These are phyloP conservation scores for Xestoiulus laeticollis DNA, from an alignment of 2,888 invertebrate genomes.

Conservation along the genomic window DNA sequence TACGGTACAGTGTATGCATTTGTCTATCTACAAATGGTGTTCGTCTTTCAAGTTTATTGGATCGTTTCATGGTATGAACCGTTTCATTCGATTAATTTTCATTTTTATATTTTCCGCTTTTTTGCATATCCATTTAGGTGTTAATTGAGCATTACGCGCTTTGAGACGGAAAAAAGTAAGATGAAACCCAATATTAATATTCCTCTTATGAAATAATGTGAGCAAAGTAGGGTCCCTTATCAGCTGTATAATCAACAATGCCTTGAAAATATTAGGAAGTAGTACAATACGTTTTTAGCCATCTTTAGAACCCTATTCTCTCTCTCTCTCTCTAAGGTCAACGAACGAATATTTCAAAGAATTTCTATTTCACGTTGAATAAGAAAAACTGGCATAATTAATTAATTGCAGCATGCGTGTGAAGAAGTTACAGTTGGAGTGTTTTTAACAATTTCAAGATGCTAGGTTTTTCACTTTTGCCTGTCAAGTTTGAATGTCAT, in stretches of 20 bases:
- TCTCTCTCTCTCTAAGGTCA: not conserved
- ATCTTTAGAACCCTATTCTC: not conserved
- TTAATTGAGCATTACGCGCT: constrained; percentile 4
- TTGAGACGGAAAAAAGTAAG: not conserved
- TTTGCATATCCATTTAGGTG: not conserved
- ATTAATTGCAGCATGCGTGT: constrained; percentile 11
- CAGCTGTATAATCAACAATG: not conserved
- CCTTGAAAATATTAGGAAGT: not conserved
- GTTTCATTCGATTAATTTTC: constrained; percentile 20
- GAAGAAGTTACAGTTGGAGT: not conserved
- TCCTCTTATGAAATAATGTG: not conserved
- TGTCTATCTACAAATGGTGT: not conserved
- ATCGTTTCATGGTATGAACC: constrained; percentile 11
- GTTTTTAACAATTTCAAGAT: not conserved
- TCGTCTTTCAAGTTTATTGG: not conserved
- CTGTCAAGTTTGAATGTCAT: not conserved
- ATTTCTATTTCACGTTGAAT: not conserved
- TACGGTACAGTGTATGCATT: not conserved
- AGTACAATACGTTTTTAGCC: not conserved
- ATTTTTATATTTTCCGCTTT: not conserved
- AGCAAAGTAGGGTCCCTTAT: not conserved
- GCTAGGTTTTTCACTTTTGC: not conserved
- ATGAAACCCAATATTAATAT: constrained; percentile 19
- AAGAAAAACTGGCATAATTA: not conserved
- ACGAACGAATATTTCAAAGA: not conserved